These are phyloP conservation scores for Laupala kohalensis DNA, from an alignment of 1,140 invertebrate species.

Conservation along the genomic window DNA sequence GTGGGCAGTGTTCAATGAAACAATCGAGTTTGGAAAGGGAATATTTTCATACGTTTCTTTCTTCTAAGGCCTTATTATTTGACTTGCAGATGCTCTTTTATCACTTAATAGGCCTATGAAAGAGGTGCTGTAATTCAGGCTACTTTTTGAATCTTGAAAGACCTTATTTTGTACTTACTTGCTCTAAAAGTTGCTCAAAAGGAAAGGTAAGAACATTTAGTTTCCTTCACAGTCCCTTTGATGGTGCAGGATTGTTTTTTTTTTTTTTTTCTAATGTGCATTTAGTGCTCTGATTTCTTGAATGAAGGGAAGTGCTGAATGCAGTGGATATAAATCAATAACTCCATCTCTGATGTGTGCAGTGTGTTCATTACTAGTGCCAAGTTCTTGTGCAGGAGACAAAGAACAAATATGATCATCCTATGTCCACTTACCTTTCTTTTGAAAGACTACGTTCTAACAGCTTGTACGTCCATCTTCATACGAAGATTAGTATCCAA, in stretches of 20 bases:
- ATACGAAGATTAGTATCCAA: conserved; percentile 1
- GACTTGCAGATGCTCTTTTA: too few relatives aligned
- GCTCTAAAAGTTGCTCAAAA: neutral
- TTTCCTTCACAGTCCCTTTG: neutral
- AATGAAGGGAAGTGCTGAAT: neutral
- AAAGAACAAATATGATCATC: neutral
- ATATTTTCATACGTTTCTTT: too few relatives aligned
- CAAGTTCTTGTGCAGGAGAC: conserved; percentile 1
- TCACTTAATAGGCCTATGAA: neutral
- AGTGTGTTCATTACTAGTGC: conserved; percentile 8
- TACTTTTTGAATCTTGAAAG: neutral
- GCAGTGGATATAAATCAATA: neutral
- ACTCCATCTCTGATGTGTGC: neutral
- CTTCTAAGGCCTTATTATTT: too few relatives aligned
- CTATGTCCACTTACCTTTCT: neutral
- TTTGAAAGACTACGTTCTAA: neutral
- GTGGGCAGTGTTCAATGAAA: neutral
- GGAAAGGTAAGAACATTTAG: neutral
- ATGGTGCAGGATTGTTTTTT: neutral
- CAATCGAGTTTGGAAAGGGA: neutral
- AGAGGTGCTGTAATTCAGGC: neutral
- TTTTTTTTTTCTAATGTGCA: neutral
- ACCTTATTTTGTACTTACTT: neutral
- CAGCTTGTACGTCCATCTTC: neutral
- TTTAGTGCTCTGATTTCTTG: neutral